Base-by-base conservation (phyloP, 1,140 invertebrate species). In the Octopus bimaculoides region DNA sequence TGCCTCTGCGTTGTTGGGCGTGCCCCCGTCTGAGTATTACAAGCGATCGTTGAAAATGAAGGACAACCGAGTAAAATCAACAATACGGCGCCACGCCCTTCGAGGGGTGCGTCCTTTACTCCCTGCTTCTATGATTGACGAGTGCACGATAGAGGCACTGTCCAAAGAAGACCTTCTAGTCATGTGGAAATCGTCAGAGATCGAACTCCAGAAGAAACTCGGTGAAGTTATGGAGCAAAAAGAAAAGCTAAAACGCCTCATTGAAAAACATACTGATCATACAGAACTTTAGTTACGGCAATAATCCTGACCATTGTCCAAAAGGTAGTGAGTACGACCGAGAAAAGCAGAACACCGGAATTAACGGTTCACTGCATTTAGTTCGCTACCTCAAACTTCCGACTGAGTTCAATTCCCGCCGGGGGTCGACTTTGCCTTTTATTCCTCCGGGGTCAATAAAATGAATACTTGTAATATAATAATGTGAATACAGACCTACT, bases 101-200 rank as follows among this genome's bases (percentile, higher is more conserved):
- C 84, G 85, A 1, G 82, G 84, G 4, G 83, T 84, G 61, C 84
- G 84, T 54, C 80, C 84, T 14, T 79, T 81, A 54, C 53, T 83
- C 14, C 83, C 82, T 3, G 84, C 79, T 1, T 81, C 82, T 20
- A 83, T 79, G 10, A 83, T 88, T 20, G 86, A 87, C 78, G 84
- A 87, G 71, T 83, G 84, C 77, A 87, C 87, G 5, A 82, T 88
- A 14, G 86, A 87, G 78, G 85, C 85, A 12, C 78, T 88, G 75
- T 87, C 86, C 8, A 88, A 88, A 75, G 87, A 87, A 82, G 87
- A 88, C 66, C 77, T 88, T 20, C 75, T 88, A 9, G 81, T 87
- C 4, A 69, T 88, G 77, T 88, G 87, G 87, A 88, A 87, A 77
- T 82, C 83, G 73, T 88, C 87, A 4, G 87, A 88, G 78, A 85